phyloP scores from a whole-genome alignment of 2,113 vertebrate species.

The Mionectes macconnelli region DNA sequence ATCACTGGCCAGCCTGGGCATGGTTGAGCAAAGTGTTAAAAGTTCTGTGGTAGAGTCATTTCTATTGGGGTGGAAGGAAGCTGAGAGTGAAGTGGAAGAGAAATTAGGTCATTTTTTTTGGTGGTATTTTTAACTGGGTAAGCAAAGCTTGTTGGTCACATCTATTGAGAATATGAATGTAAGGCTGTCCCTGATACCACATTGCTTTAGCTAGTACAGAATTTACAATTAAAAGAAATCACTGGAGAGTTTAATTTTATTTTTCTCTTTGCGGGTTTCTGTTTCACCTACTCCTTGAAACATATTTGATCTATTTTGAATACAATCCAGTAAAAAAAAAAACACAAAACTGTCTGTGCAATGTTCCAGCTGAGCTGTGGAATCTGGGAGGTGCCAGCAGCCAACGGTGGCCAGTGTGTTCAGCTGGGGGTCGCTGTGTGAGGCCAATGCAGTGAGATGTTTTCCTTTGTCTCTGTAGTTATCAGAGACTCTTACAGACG shows the following conservation, averaged over 20 bases:
- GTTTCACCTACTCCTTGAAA: neutral
- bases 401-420: constrained; percentile 41
- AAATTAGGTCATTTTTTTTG: neutral
- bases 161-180: neutral
- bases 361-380: constrained; percentile 42
- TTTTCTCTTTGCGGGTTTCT: neutral
- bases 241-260: neutral
- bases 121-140: neutral
- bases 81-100: neutral
- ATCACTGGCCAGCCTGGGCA: neutral
- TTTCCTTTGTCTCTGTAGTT: constrained; percentile 84
- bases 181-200: neutral
- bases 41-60: neutral
- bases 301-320: constrained; percentile 9
- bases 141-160: neutral
- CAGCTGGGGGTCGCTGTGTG: constrained; percentile 25
- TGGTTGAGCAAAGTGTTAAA: neutral
- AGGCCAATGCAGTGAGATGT: constrained; percentile 66
- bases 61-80: neutral
- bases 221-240: neutral
- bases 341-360: constrained; percentile 66
- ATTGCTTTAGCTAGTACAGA: neutral
- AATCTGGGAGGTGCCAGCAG: constrained; percentile 44
- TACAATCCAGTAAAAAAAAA: constrained; percentile 30
- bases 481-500: constrained; percentile 98